Conservation (phyloP, 2,113 vertebrate genomes). For the Pterocles orientalis region DNA sequence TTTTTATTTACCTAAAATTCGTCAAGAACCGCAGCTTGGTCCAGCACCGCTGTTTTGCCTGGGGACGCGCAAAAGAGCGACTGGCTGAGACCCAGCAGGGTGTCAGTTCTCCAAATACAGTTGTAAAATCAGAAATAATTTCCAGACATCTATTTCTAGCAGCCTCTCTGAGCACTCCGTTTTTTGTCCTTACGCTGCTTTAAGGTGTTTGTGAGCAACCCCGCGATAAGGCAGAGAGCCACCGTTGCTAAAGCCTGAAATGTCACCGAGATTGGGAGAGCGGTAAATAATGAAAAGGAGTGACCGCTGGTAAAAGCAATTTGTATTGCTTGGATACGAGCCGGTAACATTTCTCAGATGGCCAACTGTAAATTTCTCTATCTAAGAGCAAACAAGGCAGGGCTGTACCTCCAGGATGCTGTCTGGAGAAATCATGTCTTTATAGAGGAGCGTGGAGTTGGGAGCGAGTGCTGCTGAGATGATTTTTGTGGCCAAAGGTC, state of each 20-base stretch:
- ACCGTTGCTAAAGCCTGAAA: background rate
- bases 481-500: conserved; percentile 11
- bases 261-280: background rate
- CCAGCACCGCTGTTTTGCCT: background rate
- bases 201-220: background rate
- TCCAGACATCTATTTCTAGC: background rate
- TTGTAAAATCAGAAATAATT: background rate
- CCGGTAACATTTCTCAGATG: conserved; percentile 28
- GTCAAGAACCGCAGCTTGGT: background rate
- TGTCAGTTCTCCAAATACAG: background rate
- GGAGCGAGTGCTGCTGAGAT: rapidly evolving
- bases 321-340: conserved; percentile 29
- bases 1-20: background rate
- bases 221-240: background rate
- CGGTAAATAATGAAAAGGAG: conserved; percentile 20
- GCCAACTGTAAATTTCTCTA: conserved; percentile 37
- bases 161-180: background rate
- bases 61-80: background rate
- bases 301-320: conserved; percentile 27
- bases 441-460: background rate
- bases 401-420: background rate
- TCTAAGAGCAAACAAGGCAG: background rate
- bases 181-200: background rate
- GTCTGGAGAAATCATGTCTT: background rate
- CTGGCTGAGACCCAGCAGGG: background rate